phyloP scores from a whole-genome alignment of 2,888 invertebrate species.

The Rapana venosa region DNA sequence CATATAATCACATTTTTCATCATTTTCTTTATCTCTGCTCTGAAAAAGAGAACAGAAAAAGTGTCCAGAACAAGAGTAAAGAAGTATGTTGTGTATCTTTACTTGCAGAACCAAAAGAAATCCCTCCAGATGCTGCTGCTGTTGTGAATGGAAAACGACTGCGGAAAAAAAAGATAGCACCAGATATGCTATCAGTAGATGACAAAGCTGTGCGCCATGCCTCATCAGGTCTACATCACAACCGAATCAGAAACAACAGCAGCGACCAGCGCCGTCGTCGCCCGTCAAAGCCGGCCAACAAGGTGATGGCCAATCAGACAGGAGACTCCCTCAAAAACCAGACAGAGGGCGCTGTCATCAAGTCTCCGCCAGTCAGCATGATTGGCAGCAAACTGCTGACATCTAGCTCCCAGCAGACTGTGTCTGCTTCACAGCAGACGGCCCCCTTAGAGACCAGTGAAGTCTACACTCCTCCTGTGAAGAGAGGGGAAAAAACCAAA shows the following conservation, averaged over 20 bases:
- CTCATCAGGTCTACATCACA: constrained; percentile 36
- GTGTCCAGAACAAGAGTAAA: too few species aligned
- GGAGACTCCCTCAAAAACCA: background rate
- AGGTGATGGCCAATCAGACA: background rate
- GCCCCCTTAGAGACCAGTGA: background rate
- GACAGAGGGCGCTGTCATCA: background rate
- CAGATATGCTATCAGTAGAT: constrained; percentile 51
- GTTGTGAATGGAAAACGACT: constrained; percentile 40
- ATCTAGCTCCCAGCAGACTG: background rate
- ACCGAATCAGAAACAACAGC: constrained; percentile 24
- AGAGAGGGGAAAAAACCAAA: background rate
- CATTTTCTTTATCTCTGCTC: too few species aligned
- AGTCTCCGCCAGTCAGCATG: background rate
- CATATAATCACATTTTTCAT: too few species aligned
- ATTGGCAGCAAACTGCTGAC: background rate
- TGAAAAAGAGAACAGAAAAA: too few species aligned
- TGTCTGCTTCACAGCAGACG: constrained; percentile 25
- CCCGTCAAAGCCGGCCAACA: constrained; percentile 19
- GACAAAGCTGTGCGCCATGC: constrained; percentile 44
- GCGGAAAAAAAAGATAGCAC: constrained; percentile 50
- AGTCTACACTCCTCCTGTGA: background rate
- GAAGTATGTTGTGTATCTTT: too few species aligned
- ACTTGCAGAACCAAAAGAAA: too few species aligned
- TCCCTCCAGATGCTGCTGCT: background rate
- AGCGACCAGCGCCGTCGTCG: constrained; percentile 2